Conservation (phyloP, 2,797 vertebrate genomes). For the Euphonia xanthogaster region DNA sequence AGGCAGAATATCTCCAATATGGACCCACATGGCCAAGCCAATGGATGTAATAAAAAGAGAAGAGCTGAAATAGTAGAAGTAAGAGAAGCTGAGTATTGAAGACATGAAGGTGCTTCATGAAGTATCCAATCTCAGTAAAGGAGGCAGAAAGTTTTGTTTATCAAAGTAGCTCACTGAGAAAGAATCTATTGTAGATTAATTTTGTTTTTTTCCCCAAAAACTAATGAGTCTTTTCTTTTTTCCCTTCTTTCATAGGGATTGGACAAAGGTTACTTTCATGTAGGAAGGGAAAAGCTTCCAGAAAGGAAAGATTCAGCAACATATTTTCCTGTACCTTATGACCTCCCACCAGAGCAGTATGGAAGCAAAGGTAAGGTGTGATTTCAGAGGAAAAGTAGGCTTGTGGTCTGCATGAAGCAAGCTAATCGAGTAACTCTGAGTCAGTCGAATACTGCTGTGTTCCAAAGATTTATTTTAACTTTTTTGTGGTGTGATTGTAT, state of each 20-base stretch:
- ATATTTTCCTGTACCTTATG: constrained; percentile 79
- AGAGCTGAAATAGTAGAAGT: not conserved
- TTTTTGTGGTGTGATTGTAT: not conserved
- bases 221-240: not conserved
- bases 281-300: constrained; percentile 57
- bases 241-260: constrained; percentile 59
- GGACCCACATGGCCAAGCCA: not conserved
- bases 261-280: constrained; percentile 65
- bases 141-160: not conserved
- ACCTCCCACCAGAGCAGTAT: constrained; percentile 78
- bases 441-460: not conserved
- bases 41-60: not conserved
- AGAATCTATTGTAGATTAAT: not conserved
- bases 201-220: not conserved
- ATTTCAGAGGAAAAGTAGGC: not conserved
- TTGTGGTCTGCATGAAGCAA: not conserved
- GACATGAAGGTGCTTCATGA: not conserved
- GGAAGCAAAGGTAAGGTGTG: constrained; percentile 74
- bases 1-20: not conserved
- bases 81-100: not conserved
- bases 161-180: not conserved
- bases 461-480: not conserved
- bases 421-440: not conserved
- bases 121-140: not conserved
- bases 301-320: not conserved